Percentiles rank a stretch among this genome's conserved stretches.
These are phyloP conservation scores for Scaptodrosophila latifasciaeformis DNA, from an alignment of 2,888 invertebrate genomes.

Conservation along the genomic window DNA sequence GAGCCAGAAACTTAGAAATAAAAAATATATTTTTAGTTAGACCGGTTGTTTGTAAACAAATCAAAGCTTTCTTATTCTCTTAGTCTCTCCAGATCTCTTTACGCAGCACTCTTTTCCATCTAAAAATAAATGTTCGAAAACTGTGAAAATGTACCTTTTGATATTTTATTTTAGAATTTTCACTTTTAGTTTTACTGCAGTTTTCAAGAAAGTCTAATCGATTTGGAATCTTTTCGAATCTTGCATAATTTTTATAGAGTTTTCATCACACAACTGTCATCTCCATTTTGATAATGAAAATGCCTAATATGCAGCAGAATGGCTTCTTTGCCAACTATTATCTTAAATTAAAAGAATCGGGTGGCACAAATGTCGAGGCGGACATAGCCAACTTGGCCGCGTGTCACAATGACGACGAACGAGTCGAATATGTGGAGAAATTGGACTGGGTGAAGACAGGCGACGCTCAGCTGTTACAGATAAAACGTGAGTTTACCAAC, in stretches of 20 bases:
- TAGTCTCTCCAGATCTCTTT: background rate
- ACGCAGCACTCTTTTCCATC: conserved; percentile 28
- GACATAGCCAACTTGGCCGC: conserved; percentile 80
- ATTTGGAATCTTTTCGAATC: conserved; percentile 18
- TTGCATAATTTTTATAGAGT: conserved; percentile 55
- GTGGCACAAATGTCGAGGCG: conserved; percentile 75
- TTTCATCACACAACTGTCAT: conserved; percentile 5
- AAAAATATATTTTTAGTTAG: too few relatives aligned
- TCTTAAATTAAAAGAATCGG: conserved; percentile 77
- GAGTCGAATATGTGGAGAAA: conserved; percentile 79
- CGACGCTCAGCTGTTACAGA: conserved; percentile 76
- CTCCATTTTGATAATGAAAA: conserved; percentile 40
- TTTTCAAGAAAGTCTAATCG: conserved; percentile 31
- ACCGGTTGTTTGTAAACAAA: conserved; percentile 56
- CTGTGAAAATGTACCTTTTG: conserved; percentile 2
- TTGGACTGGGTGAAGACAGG: conserved; percentile 75
- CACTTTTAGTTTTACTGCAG: conserved; percentile 49
- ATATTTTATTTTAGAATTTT: conserved; percentile 18
- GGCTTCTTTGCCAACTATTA: conserved; percentile 82
- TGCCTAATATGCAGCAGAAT: conserved; percentile 63
- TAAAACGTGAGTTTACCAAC: conserved; percentile 75
- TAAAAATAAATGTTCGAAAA: conserved; percentile 49
- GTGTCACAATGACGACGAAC: conserved; percentile 80
- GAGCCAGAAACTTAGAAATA: too few relatives aligned
- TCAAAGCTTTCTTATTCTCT: background rate